Conservation (phyloP, 2,797 vertebrate genomes). For the Protosalanx chinensis region DNA sequence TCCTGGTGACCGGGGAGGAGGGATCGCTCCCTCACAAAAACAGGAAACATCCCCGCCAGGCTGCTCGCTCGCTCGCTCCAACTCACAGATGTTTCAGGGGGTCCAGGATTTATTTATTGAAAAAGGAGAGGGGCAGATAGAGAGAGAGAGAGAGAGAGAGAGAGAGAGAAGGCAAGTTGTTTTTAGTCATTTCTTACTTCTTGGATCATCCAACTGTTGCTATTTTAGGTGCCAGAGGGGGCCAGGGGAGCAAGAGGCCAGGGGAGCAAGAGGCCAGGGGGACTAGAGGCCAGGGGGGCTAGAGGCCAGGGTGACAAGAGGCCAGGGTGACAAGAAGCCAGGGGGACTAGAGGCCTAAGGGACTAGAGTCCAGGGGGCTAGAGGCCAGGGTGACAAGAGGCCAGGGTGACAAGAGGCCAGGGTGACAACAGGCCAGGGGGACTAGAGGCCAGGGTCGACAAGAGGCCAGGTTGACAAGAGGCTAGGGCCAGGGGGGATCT, state of each 20-base stretch:
- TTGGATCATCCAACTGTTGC: not conserved
- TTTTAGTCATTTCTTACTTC: conserved; percentile 12
- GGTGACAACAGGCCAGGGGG: no score
- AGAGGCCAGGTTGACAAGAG: no score
- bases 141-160: not conserved
- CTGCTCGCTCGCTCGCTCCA: not conserved
- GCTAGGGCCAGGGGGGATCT: no score
- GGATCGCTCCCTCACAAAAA: conserved; percentile 27
- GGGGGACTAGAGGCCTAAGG: no score
- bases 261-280: no score
- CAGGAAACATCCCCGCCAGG: conserved; percentile 30
- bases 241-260: no score
- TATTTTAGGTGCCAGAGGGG: conserved; percentile 4
- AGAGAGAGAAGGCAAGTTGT: not conserved
- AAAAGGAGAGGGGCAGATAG: not conserved
- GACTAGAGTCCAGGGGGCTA: no score
- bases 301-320: no score
- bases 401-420: no score
- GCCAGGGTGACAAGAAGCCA: no score
- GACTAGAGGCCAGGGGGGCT: not conserved
- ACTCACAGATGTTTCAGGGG: conserved; percentile 32
- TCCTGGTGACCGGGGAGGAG: conserved; percentile 25
- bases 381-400: no score
- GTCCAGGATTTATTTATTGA: conserved; percentile 20
- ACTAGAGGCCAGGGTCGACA: no score